Conservation (phyloP, 2,113 vertebrate genomes). For the Colistium nudipinnis region DNA sequence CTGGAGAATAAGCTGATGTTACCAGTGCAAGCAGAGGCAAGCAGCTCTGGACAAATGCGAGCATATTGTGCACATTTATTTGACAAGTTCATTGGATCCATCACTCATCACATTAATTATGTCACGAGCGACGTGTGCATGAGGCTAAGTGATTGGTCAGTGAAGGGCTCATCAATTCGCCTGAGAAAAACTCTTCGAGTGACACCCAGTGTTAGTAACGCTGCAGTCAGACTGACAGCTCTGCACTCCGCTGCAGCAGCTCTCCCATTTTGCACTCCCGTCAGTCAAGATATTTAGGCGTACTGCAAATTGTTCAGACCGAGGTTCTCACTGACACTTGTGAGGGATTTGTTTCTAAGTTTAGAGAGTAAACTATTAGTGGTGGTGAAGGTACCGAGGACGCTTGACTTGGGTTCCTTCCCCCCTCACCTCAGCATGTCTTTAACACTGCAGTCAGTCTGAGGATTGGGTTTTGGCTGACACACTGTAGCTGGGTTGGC, state of each 20-base stretch:
- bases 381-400: conserved; percentile 26
- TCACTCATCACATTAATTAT: not conserved
- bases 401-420: conserved; percentile 26
- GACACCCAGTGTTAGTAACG: conserved; percentile 14
- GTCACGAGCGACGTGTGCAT: not conserved
- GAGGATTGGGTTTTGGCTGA: conserved; percentile 52
- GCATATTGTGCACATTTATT: not conserved
- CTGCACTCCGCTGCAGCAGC: conserved; percentile 6
- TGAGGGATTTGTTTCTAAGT: conserved; percentile 32
- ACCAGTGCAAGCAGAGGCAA: not conserved
- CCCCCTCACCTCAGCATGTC: conserved; percentile 28
- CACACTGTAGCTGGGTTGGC: conserved; percentile 27
- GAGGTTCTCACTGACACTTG: conserved; percentile 27
- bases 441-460: conserved; percentile 36
- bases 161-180: conserved; percentile 13
- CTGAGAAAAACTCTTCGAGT: not conserved
- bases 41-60: not conserved
- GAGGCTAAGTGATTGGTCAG: conserved; percentile 6
- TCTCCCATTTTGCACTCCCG: conserved; percentile 23
- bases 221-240: conserved; percentile 39
- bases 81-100: not conserved
- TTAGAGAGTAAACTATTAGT: conserved; percentile 51
- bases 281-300: conserved; percentile 26
- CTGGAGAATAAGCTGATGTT: not conserved
- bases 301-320: conserved; percentile 42